Evolutionary conservation across 2,797 vertebrate genomes (phyloP).

Genomic region (Cottoperca gobio): DNA sequence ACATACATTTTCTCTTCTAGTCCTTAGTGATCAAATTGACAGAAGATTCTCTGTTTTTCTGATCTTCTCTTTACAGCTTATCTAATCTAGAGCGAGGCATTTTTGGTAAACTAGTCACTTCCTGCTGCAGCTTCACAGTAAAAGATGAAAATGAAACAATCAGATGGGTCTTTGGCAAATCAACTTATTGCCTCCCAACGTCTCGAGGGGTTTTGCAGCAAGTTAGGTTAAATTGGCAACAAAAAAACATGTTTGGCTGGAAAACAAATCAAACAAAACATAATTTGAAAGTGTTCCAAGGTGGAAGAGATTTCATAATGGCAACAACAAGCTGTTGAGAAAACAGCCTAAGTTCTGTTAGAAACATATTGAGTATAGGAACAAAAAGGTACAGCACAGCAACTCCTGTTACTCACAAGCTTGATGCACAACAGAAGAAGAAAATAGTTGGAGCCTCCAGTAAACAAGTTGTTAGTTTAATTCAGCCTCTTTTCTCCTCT

Average conservation of each 20-base stretch:
- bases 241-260: background rate
- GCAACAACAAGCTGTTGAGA: background rate
- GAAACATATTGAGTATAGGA: background rate
- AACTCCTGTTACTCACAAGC: background rate
- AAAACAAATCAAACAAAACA: background rate
- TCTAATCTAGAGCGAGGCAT: background rate
- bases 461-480: too few relatives aligned
- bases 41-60: background rate
- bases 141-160: background rate
- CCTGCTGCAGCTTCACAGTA: background rate
- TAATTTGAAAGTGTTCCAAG: background rate
- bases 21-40: background rate
- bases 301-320: background rate
- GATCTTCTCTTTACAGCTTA: background rate
- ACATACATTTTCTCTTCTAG: too few relatives aligned
- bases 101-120: too few relatives aligned
- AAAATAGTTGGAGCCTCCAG: background rate
- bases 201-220: too few relatives aligned
- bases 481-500: too few relatives aligned
- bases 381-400: background rate
- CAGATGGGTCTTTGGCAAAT: background rate
- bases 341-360: background rate
- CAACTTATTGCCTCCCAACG: background rate
- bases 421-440: background rate
- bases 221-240: background rate